phyloP scores from a whole-genome alignment of 2,888 invertebrate genomes.

The Phalera bucephala region DNA sequence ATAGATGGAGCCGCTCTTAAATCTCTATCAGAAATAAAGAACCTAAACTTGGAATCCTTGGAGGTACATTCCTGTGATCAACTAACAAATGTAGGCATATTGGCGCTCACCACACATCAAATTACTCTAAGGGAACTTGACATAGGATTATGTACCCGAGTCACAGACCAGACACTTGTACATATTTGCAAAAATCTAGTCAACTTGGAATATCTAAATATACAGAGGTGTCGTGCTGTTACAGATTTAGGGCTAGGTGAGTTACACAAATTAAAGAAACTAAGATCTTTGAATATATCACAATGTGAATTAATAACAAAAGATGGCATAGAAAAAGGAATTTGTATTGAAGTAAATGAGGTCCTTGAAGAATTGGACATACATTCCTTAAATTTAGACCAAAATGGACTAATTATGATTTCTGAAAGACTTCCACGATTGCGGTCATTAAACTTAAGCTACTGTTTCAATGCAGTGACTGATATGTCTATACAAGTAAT shows the following conservation, averaged over 20 bases:
- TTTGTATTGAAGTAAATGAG: conserved; percentile 77
- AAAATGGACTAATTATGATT: conserved; percentile 83
- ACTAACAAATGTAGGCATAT: conserved; percentile 83
- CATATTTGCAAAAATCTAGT: conserved; percentile 83
- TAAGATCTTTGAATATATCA: conserved; percentile 85
- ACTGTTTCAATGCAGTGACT: conserved; percentile 88
- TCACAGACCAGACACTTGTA: conserved; percentile 85
- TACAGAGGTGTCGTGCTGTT: conserved; percentile 85
- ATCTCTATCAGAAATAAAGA: conserved; percentile 75
- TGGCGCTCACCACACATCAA: conserved; percentile 81
- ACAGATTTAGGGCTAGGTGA: conserved; percentile 84
- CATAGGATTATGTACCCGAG: conserved; percentile 84
- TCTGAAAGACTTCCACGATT: conserved; percentile 83
- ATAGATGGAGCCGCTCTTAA: conserved; percentile 85
- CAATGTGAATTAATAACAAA: conserved; percentile 86
- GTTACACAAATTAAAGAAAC: conserved; percentile 76
- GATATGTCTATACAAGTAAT: conserved; percentile 87
- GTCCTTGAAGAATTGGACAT: conserved; percentile 80
- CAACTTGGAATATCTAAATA: conserved; percentile 82
- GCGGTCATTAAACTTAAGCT: conserved; percentile 84
- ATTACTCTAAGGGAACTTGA: conserved; percentile 82
- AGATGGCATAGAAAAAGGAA: conserved; percentile 83
- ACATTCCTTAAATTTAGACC: conserved; percentile 84
- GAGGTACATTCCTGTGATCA: conserved; percentile 84
- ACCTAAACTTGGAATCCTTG: conserved; percentile 77